Evolutionary conservation across 1,140 invertebrate species (phyloP), one percentile per base, ranked within the genome.

Genomic region (Cydia splendana): DNA sequence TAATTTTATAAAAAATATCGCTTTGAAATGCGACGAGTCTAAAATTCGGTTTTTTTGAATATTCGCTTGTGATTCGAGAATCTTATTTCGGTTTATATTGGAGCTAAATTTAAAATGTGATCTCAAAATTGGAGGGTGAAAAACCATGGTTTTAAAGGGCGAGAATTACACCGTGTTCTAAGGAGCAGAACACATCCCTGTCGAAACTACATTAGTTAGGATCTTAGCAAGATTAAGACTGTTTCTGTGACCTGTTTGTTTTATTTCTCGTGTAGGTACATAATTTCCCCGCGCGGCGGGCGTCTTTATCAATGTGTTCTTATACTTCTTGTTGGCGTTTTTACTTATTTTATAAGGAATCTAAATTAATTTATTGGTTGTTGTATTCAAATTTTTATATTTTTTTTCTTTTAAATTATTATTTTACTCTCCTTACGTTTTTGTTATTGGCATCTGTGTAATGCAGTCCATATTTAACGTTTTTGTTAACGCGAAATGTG

Each of bases 351-450:
- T 93, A 91, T 92, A 91, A 93, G 91, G 86, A 87, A 87, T 90
- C 91, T 89, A 93, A 93, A 93, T 92, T 93, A 93, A 92, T 92
- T 93, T 93, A 93, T 93, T 92, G 91, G 91, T 93, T 93, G 89
- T 93, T 93, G 88, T 89, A 92, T 93, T 91, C 84, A 92, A 92
- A 93, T 88, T 91, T 91, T 87, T 90, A 90, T 91, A 85, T 30
- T 87, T 86, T 87, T 90, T 88, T 87, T 87, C 83, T 88, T 69
- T 67, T 91, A 91, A 91, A 91, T 91, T 92, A 90, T 93, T 91
- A 82, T 87, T 88, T 82, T 89, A 87, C 80, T 87, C 69, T 87
- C 82, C 82, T 84, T 83, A 76, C 53, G 80, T 88, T 89, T 87
- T 91, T 88, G 79, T 85, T 78, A 78, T 90, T 86, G 87, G 87